Percentiles rank a stretch among this genome's conserved stretches.
These are phyloP conservation scores for Phengaris alcon DNA, from an alignment of 2,888 invertebrate species.

Conservation along the genomic window DNA sequence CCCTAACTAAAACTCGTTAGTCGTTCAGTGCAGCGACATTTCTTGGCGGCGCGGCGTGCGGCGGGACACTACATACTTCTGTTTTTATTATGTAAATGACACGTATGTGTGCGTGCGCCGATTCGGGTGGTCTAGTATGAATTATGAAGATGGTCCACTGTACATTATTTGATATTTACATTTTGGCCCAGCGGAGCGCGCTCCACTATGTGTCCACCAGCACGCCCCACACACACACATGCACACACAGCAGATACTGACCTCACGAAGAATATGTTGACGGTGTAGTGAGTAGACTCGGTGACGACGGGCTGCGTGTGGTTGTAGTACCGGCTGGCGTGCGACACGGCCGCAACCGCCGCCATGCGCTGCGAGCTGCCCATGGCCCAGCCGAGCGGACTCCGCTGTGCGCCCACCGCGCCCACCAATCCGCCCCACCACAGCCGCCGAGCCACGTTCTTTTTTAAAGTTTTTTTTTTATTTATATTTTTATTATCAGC, in stretches of 20 bases:
- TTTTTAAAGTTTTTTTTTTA: conserved; percentile 39
- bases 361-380: conserved; percentile 83
- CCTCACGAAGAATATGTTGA: conserved; percentile 89
- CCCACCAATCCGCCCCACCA: conserved; percentile 61
- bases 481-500: conserved; percentile 43
- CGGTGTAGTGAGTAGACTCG: conserved; percentile 59
- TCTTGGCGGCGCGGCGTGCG: too few species aligned
- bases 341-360: conserved; percentile 74
- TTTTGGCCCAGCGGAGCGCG: too few species aligned
- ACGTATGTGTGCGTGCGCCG: too few species aligned
- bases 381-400: conserved; percentile 81
- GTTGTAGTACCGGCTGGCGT: conserved; percentile 69
- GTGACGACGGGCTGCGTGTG: conserved; percentile 65
- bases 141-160: too few species aligned
- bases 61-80: too few species aligned
- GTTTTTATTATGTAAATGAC: too few species aligned
- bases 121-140: too few species aligned
- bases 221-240: too few species aligned
- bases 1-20: too few species aligned
- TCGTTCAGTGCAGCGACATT: too few species aligned
- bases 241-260: conserved; percentile 60
- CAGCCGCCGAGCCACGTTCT: conserved; percentile 64
- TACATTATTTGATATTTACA: too few species aligned
- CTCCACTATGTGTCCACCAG: too few species aligned
- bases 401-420: conserved; percentile 67